Conservation (phyloP, 2,888 invertebrate species). For the Hirudinaria manillensis region DNA sequence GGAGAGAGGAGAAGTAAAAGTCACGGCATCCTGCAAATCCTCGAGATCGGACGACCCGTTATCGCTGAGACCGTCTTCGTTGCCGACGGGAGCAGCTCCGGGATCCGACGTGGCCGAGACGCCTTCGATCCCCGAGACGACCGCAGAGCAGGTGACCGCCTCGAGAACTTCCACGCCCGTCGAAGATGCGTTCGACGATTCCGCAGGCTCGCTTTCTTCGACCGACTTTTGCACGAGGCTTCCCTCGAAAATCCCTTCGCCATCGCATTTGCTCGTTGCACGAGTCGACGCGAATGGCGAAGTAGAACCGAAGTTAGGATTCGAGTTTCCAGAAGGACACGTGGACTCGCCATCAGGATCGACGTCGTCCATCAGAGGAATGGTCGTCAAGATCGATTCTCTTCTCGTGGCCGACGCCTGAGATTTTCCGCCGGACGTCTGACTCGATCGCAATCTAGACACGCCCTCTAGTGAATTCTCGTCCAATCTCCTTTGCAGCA, state of each 20-base stretch:
- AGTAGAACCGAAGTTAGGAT: background rate
- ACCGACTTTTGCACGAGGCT: background rate
- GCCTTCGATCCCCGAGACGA: too few species aligned
- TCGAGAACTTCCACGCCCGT: background rate
- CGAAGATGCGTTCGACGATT: background rate
- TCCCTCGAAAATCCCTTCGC: background rate
- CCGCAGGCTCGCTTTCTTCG: background rate
- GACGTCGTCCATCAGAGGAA: conserved; percentile 8
- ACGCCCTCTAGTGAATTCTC: background rate
- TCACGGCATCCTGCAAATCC: background rate
- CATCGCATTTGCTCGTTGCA: background rate
- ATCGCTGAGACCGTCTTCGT: background rate
- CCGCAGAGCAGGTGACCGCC: too few species aligned
- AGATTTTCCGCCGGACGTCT: background rate
- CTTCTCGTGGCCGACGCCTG: background rate
- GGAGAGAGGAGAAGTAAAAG: conserved; percentile 18
- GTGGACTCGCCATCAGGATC: background rate
- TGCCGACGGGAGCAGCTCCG: background rate
- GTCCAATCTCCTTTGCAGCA: conserved; percentile 13
- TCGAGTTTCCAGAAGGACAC: background rate
- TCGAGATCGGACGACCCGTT: conserved; percentile 12
- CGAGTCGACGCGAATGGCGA: background rate
- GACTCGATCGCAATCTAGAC: background rate
- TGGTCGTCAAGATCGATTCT: conserved; percentile 22
- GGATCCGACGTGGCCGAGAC: background rate